A percentile compares a stretch with the other conserved stretches of the same genome.
Evolutionary conservation across 2,113 vertebrate species (phyloP).

Genomic region (Pygoscelis adeliae): DNA sequence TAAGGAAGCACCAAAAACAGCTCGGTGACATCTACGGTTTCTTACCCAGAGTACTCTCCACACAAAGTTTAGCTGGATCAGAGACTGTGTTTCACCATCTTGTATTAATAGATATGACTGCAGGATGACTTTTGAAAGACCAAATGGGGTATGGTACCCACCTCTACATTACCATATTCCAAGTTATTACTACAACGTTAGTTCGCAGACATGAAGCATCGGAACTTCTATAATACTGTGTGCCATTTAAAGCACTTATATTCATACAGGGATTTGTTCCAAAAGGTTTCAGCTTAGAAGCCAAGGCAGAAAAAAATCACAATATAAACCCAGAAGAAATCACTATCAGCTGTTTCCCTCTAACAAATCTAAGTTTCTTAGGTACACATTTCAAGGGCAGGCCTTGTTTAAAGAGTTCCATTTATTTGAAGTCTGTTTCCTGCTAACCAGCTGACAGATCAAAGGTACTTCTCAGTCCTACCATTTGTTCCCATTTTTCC

Average conservation of each 20-base stretch:
- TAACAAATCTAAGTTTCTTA: conserved; percentile 50
- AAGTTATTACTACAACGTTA: neutral
- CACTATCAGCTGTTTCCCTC: conserved; percentile 46
- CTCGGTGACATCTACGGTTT: accelerated
- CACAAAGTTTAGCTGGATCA: neutral
- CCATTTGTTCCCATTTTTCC: neutral
- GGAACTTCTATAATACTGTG: neutral
- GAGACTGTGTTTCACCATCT: neutral
- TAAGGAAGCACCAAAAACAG: neutral
- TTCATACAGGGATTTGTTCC: neutral
- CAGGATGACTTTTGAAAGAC: neutral
- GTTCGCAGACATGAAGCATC: neutral
- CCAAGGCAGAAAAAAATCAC: neutral
- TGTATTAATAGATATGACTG: neutral
- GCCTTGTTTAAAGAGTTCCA: conserved; percentile 44
- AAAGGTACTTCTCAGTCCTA: conserved; percentile 39
- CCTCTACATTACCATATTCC: neutral
- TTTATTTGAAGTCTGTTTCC: conserved; percentile 40
- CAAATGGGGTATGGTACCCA: neutral
- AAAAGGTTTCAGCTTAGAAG: neutral
- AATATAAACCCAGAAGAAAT: conserved; percentile 12
- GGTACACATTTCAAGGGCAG: conserved; percentile 51
- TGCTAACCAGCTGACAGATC: conserved; percentile 58
- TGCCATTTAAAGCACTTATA: neutral
- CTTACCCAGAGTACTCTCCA: neutral